Evolutionary conservation across 2,113 vertebrate species (phyloP).

Genomic region (Xenopus tropicalis): UCB_Xtro_10.0 CM004452.2:51733001-51733500

Average conservation of each 20-base stretch:
- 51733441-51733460: no score
- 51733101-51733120: constrained; percentile 61
- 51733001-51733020: no score
- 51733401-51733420: not conserved
- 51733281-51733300: constrained; percentile 60
- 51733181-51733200: constrained; percentile 67
- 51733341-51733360: not conserved
- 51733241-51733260: constrained; percentile 64
- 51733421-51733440: not conserved
- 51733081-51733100: constrained; percentile 48
- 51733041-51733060: no score
- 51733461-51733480: not conserved
- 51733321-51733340: not conserved
- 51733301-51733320: not conserved
- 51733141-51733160: constrained; percentile 65
- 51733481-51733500: no score
- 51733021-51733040: no score
- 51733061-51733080: no score
- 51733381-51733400: no score
- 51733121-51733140: constrained; percentile 67
- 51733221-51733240: constrained; percentile 64
- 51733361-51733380: not conserved
- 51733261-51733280: constrained; percentile 64
- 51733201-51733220: constrained; percentile 57
- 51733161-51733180: constrained; percentile 62